These are phyloP conservation scores for Ctena decussata DNA, from an alignment of 2,888 invertebrate species.

Conservation along the genomic window DNA sequence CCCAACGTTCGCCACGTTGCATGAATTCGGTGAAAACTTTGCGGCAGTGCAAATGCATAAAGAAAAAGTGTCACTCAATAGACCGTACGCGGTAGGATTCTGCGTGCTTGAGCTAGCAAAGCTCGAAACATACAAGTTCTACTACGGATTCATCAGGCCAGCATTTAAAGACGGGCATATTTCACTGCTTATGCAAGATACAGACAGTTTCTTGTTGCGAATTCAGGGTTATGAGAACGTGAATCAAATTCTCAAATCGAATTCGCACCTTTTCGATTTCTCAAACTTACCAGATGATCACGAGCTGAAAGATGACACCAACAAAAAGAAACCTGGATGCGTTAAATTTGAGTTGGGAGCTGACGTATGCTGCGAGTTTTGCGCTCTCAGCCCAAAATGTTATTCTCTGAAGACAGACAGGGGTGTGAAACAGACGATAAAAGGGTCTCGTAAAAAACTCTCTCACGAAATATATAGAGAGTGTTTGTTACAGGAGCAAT, in stretches of 20 bases:
- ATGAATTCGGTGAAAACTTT: neutral
- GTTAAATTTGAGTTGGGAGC: slow-evolving; percentile 8
- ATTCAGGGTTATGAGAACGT: neutral
- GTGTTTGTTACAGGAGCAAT: neutral
- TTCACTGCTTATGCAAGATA: neutral
- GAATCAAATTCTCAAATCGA: neutral
- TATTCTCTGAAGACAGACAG: slow-evolving; percentile 5
- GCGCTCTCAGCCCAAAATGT: slow-evolving; percentile 6
- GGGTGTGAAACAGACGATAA: neutral
- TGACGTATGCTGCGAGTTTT: neutral
- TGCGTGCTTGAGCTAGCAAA: slow-evolving; percentile 21
- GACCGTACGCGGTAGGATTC: neutral
- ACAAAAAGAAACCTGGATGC: neutral
- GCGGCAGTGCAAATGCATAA: slow-evolving; percentile 10
- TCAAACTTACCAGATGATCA: neutral
- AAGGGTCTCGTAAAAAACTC: neutral
- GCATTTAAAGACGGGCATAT: neutral
- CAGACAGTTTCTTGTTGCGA: neutral
- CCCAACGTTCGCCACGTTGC: neutral
- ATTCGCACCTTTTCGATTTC: slow-evolving; percentile 5
- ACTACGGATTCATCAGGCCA: slow-evolving; percentile 9
- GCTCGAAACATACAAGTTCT: neutral
- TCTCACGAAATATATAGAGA: slow-evolving; percentile 15
- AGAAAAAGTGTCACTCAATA: neutral
- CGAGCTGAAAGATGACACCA: neutral